Evolutionary conservation across 2,797 vertebrate genomes (phyloP).

Genomic region (Okamejei kenojei): DNA sequence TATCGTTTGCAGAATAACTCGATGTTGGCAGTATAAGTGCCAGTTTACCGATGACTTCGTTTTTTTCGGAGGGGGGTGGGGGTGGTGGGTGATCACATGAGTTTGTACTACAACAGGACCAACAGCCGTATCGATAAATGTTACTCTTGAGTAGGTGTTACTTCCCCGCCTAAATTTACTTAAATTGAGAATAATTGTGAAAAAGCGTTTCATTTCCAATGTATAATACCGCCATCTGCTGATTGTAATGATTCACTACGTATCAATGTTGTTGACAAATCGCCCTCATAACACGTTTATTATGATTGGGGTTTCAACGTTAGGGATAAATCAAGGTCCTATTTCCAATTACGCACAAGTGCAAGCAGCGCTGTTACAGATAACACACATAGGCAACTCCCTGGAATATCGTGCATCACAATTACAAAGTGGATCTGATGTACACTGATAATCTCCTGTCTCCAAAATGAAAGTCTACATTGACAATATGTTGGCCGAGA

Average conservation of each 20-base stretch:
- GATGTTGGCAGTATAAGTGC: background rate
- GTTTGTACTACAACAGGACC: background rate
- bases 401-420: background rate
- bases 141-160: background rate
- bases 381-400: background rate
- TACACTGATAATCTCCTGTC: background rate
- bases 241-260: slow-evolving; percentile 38
- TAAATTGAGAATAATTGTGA: background rate
- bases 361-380: background rate
- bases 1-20: background rate
- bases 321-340: slow-evolving; percentile 40
- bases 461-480: background rate
- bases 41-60: background rate
- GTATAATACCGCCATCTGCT: slow-evolving; percentile 50
- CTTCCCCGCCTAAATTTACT: background rate
- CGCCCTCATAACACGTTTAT: background rate
- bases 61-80: background rate
- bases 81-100: background rate
- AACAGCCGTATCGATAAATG: background rate
- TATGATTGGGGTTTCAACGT: slow-evolving; percentile 40
- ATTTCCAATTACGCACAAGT: background rate
- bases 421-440: background rate
- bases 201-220: slow-evolving; percentile 27
- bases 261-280: slow-evolving; percentile 33
- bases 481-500: background rate